Base-by-base conservation (phyloP, 2,113 vertebrate species). In the Engystomops pustulosus region DNA sequence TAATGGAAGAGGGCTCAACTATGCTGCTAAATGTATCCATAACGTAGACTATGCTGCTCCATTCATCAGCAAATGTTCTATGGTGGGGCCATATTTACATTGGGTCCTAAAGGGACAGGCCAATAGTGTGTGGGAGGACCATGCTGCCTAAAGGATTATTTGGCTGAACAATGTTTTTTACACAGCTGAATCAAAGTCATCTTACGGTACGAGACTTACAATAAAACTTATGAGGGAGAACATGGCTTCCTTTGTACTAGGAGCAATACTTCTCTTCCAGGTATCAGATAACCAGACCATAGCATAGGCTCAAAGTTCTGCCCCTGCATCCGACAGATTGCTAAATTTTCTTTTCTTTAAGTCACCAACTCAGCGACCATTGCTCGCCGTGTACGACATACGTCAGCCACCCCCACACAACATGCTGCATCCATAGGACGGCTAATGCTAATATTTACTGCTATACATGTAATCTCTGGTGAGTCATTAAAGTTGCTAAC, bases 391-490 rank as follows among this genome's bases (percentile, higher is more conserved):
- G 58, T 12, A 65, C 45, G 55, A 25, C 65, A 25, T n/a, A 79
- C 45, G 23, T 65, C 77, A 79, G 38, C 36, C 77, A 20, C 77
- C 53, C 77, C 53, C 77, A 79, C 58, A 65, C 77, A 79, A 78
- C 75, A 77, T n/a, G 74, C 51, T 25, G 76, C 55, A 30, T 65
- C 20, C 58, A 79, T 25, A 62, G 38, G 77, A 30, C 34, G 23
- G 77, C 30, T 65, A 32, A 62, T 79, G 77, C 14, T 65, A 44
- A 79, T 79, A 62, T 44, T 65, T 65, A 65, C n/a, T 55, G 75
- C 75, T 60, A 58, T 55, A 36, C 75, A 78, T 79, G 55, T 79
- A 79, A 65, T 65, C 77, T 65, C 77, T 65, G n/a, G 77, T 65
- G 58, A 60, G 55, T 79, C 45, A 79, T 44, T 79, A 8, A 79